phyloP scores from a whole-genome alignment of 2,113 vertebrate species.

The Tautogolabrus adspersus region DNA sequence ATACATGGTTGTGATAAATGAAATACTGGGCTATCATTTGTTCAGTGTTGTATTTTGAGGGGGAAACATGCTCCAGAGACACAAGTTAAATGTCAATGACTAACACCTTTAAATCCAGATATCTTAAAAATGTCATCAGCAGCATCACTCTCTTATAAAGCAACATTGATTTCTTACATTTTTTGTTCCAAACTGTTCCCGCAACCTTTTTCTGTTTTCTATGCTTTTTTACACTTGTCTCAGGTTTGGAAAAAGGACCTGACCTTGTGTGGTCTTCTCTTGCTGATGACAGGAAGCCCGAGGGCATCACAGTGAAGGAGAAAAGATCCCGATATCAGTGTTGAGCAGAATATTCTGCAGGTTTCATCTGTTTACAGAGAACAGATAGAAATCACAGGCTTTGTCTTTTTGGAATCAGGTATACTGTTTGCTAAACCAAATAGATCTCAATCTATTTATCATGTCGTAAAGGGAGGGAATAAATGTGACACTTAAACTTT shows the following conservation, averaged over 20 bases:
- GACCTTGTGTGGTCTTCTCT: neutral
- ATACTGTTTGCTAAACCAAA: neutral
- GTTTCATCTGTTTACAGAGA: neutral
- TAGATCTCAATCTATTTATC: neutral
- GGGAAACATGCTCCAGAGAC: too few relatives aligned
- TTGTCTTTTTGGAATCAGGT: too few relatives aligned
- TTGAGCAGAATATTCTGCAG: neutral
- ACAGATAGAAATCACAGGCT: neutral
- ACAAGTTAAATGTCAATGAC: neutral
- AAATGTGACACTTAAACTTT: neutral
- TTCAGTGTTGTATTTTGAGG: neutral
- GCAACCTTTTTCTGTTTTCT: neutral
- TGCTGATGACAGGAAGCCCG: neutral
- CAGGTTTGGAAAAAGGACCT: neutral
- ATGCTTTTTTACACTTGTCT: neutral
- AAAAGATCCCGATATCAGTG: neutral
- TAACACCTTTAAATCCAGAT: too few relatives aligned
- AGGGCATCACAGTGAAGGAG: neutral
- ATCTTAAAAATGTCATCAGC: too few relatives aligned
- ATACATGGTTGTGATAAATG: neutral
- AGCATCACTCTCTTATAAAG: too few relatives aligned
- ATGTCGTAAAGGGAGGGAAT: neutral
- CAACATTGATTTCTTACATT: too few relatives aligned
- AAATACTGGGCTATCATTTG: neutral
- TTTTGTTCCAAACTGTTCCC: too few relatives aligned